phyloP scores from a whole-genome alignment of 1,140 invertebrate genomes.

The Parapsyche elsis region DNA sequence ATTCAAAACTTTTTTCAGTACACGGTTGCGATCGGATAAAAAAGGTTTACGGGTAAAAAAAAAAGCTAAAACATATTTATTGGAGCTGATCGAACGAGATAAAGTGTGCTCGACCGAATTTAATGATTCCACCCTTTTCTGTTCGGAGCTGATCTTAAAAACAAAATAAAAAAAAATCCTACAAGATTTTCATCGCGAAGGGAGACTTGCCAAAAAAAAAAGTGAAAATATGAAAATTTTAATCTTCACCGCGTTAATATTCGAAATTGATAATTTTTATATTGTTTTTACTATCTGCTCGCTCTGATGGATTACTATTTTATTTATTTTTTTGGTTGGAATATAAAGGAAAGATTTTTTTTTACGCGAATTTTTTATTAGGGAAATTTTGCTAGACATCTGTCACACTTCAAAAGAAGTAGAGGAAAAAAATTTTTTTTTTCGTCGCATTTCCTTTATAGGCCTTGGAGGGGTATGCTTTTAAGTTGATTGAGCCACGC shows the following conservation, averaged over 20 bases:
- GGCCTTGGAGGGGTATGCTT: neutral
- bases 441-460: neutral
- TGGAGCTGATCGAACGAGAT: no score
- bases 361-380: slow-evolving; percentile 4
- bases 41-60: no score
- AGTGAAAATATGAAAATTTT: neutral
- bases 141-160: no score
- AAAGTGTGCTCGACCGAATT: no score
- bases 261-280: neutral
- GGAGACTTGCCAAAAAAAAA: no score
- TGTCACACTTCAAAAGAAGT: slow-evolving; percentile 23
- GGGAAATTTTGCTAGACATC: slow-evolving; percentile 10
- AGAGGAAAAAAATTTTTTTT: slow-evolving; percentile 16
- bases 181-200: no score
- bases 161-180: no score
- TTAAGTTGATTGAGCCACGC: slow-evolving; percentile 14
- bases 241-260: neutral
- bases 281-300: neutral
- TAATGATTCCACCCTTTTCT: no score
- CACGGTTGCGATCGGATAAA: no score
- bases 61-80: no score
- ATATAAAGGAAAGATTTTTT: neutral
- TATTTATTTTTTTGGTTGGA: neutral
- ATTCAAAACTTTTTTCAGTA: no score
- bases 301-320: slow-evolving; percentile 3